phyloP scores from a whole-genome alignment of 1,140 invertebrate genomes.

The Metopolophium dirhodum region DNA sequence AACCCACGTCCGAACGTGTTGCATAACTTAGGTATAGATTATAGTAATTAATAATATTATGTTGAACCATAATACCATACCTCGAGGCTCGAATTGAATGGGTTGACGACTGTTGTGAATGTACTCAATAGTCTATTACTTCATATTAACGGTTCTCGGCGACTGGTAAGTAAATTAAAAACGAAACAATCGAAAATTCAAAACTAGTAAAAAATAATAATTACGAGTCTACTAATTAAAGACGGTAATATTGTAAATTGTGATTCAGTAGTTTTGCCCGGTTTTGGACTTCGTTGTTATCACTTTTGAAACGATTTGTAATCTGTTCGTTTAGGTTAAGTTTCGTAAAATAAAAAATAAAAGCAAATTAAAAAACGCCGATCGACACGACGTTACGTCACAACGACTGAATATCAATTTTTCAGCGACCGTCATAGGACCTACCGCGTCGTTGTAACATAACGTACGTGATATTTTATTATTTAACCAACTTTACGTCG shows the following conservation, averaged over 20 bases:
- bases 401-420: not conserved
- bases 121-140: not conserved
- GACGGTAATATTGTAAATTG: not conserved
- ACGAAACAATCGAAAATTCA: not conserved
- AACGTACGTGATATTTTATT: not conserved
- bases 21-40: not conserved
- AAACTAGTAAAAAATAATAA: too few species aligned
- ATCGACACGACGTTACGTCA: not conserved
- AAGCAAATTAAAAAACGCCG: not conserved
- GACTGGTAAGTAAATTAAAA: not conserved
- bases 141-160: not conserved
- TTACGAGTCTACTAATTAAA: not conserved
- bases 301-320: not conserved
- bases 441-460: not conserved
- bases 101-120: not conserved
- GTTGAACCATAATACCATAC: not conserved
- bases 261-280: not conserved
- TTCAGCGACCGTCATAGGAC: not conserved
- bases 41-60: not conserved
- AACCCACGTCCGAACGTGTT: not conserved
- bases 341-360: not conserved
- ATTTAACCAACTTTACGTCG: not conserved
- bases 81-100: not conserved
- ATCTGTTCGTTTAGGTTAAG: not conserved
- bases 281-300: not conserved